These are phyloP conservation scores for Bubo bubo DNA, from an alignment of 2,113 vertebrate genomes.

Conservation along the genomic window DNA sequence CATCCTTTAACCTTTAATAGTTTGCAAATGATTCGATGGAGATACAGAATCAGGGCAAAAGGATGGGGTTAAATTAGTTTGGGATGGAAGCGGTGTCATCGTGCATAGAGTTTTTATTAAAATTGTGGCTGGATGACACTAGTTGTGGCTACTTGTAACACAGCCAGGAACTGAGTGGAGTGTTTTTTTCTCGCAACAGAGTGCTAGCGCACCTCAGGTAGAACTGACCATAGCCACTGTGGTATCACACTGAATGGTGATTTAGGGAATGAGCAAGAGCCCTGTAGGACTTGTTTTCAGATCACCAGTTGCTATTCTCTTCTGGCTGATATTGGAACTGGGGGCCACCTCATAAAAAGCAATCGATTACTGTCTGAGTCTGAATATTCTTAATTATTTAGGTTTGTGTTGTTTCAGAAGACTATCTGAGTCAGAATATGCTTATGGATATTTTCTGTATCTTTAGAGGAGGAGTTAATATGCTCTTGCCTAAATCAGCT, in stretches of 20 bases:
- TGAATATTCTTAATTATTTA: background rate
- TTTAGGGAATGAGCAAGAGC: background rate
- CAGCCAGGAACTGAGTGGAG: background rate
- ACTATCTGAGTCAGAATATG: background rate
- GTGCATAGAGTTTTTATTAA: background rate
- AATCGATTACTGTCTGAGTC: background rate
- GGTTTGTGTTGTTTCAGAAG: background rate
- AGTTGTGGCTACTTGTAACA: background rate
- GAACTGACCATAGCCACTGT: background rate
- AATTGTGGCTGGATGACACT: background rate
- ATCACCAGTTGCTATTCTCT: rapidly evolving
- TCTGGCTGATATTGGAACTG: background rate
- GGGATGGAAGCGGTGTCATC: background rate
- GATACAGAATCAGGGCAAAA: background rate
- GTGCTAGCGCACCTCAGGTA: background rate
- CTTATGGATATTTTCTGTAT: background rate
- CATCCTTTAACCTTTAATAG: background rate
- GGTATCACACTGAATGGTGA: background rate
- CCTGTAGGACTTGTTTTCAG: background rate
- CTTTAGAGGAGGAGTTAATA: background rate
- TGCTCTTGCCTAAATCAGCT: background rate
- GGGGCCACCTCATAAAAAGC: background rate
- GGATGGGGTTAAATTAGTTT: background rate
- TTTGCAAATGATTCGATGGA: background rate
- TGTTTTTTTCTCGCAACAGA: background rate